Evolutionary conservation across 2,797 vertebrate species (phyloP).

Genomic region (Petrocephalus sullivani): DNA sequence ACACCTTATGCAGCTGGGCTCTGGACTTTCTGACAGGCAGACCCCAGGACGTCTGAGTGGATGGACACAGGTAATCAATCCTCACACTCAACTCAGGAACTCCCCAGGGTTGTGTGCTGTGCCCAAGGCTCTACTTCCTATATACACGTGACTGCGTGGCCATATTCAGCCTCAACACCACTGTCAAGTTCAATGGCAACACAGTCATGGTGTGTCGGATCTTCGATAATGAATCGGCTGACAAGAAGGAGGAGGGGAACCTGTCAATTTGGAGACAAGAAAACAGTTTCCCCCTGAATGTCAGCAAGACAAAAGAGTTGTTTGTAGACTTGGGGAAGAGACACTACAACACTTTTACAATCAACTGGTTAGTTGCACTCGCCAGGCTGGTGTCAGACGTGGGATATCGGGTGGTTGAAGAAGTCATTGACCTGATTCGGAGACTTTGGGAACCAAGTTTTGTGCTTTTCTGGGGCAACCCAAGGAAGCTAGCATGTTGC

Average conservation of each 20-base stretch:
- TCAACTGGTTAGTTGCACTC: neutral
- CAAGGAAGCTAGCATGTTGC: too few species aligned
- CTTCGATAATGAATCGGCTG: neutral
- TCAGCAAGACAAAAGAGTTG: neutral
- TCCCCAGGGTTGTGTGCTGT: neutral
- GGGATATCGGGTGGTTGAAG: too few species aligned
- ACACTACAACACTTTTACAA: neutral
- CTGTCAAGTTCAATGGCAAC: neutral
- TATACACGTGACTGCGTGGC: neutral
- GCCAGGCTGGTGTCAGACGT: too few species aligned
- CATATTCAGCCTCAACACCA: neutral
- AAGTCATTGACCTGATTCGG: too few species aligned
- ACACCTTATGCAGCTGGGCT: neutral
- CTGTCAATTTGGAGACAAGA: neutral
- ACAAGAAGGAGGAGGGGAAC: neutral
- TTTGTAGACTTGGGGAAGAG: neutral
- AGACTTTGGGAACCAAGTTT: too few species aligned
- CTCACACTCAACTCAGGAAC: neutral
- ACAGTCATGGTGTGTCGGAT: neutral
- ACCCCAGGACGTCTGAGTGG: neutral
- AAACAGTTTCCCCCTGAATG: neutral
- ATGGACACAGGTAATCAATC: neutral
- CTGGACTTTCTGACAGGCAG: neutral
- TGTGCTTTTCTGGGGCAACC: too few species aligned
- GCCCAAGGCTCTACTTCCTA: neutral